Evolutionary conservation across 92 coral and sea anemone species (phyloP), one percentile per base, ranked within the genome.

Genomic region (Porites evermanni): DNA sequence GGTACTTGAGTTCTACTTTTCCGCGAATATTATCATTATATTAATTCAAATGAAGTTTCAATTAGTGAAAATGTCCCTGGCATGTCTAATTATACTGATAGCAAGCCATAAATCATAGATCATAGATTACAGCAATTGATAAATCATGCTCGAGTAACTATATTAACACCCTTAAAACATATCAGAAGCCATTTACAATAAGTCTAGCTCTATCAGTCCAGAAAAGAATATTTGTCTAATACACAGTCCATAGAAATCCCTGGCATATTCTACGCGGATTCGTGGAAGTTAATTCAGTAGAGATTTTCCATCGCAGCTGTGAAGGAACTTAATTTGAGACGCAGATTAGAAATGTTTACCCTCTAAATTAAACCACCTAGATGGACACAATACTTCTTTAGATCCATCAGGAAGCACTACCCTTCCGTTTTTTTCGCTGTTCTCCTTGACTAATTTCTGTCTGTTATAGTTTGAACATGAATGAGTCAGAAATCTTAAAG

Each of bases 301-400:
- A 54, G 8, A 71, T 8, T 24, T n/a, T 29, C 58, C 13, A 44
- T 19, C 67, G 8, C 86, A 70, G 86, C 78, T 70, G 86, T 26
- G 78, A 54, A 29, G 52, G 52, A 71, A 44, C 12, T 72, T 18
- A 20, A 17, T 81, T 74, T 70, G 54, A 70, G 68, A 56, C 67
- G 58, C 8, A 66, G 38, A 58, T 59, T 54, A 70, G 60, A 54
- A 16, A n/a, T 60, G 78, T 81, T 81, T 81, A 58, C 19, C 47
- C 21, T 50, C 80, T 44, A 72, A 12, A 12, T 32, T 32, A 4
- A 38, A 17, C 68, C 51, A 38, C 70, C n/a, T 2, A 50, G 58
- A 58, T 18, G 78, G 59, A 7, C 6, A 6, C 16, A 13, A n/a
- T 6, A 47, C 44, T 20, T 20, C 13, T 7, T 2, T 11, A 26